Base-by-base conservation (phyloP, 2,113 vertebrate genomes). In the Gymnorhina tibicen region DNA sequence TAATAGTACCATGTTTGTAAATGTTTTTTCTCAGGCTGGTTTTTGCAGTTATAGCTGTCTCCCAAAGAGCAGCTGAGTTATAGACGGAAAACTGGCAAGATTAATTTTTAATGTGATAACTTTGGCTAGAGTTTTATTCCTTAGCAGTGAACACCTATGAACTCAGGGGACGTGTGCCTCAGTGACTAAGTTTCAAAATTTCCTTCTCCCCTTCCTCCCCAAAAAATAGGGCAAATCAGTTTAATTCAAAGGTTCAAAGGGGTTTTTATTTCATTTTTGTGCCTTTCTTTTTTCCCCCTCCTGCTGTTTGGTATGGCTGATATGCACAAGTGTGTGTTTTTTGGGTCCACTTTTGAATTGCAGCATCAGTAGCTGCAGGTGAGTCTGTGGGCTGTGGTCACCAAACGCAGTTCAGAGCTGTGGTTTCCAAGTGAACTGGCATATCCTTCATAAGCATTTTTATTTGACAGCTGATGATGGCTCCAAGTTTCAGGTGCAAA, bases 291-390 rank as follows among this genome's bases (percentile, higher is more conserved):
- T 56, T 59, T 4, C 6, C 15, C 28, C 3, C 2, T 5, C 32
- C 23, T 24, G 28, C 24, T 47, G 3, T 16, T 77, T 53, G 81
- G 33, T 73, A 35, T 56, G 35, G 30, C 56, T 4, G 16, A 4
- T 7, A 0, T 56, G 32, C n/a, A 6, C 9, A 15, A 14, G 2
- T 3, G 28, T 59, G 24, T 21, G 1, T 0, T 42, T 50, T 47
- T 68, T 47, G 67, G 23, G 18, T 42, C 62, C 68, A 1, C 23
- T 64, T 47, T 21, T 15, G 41, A 17, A 64, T 14, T 20, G 32
- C 39, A 53, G n/a, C 60, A 13, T 60, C 11, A 10, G 4, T 8
- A 16, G n/a, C 20, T 3, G 35, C 20, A 47, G 52, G 47, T 49
- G 27, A 44, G 11, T 56, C 47, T n/a, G 6, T 17, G 35, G 22